These are phyloP conservation scores for Neoarius graeffei DNA, from an alignment of 2,113 vertebrate species.

Conservation along the genomic window DNA sequence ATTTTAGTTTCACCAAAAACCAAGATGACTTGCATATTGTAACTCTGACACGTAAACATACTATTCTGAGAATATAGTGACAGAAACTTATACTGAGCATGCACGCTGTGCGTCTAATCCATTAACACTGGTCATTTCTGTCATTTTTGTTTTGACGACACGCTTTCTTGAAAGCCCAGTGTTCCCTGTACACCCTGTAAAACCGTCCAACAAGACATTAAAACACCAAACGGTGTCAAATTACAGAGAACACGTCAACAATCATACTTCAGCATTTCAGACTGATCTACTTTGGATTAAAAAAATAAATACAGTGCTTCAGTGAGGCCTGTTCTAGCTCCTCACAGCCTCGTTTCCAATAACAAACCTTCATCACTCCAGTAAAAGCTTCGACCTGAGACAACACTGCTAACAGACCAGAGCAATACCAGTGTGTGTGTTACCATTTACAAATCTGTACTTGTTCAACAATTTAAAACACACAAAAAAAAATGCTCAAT, in stretches of 20 bases:
- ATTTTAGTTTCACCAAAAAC: not conserved
- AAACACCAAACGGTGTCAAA: not conserved
- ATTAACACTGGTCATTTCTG: too few species aligned
- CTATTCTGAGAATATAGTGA: not conserved
- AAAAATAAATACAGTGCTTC: not conserved
- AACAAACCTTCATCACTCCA: conserved; percentile 28
- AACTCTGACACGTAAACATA: not conserved
- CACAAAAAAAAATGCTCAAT: not conserved
- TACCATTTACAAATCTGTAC: not conserved
- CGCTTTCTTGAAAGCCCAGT: not conserved
- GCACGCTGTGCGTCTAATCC: too few species aligned
- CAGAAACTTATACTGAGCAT: not conserved
- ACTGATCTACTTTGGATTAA: not conserved
- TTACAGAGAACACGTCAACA: not conserved
- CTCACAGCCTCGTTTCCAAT: conserved; percentile 28
- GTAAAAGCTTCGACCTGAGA: conserved; percentile 29
- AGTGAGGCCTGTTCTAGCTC: not conserved
- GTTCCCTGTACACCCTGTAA: not conserved
- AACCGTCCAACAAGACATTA: not conserved
- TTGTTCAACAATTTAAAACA: not conserved
- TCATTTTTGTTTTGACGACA: not conserved
- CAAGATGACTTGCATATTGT: not conserved
- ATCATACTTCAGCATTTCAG: not conserved
- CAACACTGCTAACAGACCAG: not conserved
- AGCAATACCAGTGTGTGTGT: not conserved